Conservation (phyloP, 1,140 invertebrate genomes). For the Atta texana region DNA sequence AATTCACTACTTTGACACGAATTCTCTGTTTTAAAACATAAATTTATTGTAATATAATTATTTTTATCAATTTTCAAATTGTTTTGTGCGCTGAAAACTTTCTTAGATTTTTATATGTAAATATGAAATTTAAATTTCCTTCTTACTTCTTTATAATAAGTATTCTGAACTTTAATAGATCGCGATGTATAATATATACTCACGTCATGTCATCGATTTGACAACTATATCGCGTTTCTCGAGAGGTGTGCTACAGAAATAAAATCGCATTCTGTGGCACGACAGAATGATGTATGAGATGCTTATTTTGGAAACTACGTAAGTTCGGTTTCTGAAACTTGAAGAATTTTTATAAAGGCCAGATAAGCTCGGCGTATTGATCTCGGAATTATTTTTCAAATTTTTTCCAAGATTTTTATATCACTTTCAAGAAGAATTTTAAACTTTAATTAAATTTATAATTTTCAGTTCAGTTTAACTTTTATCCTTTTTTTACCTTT, state of each 20-base stretch:
- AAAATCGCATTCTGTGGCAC: background rate
- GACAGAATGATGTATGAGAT: constrained; percentile 37
- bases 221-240: constrained; percentile 25
- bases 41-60: background rate
- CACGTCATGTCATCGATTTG: constrained; percentile 7
- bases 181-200: background rate
- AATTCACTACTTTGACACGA: no score
- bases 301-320: constrained; percentile 33
- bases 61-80: background rate
- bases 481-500: background rate
- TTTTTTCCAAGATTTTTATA: background rate
- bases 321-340: background rate
- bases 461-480: background rate
- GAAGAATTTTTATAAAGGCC: background rate
- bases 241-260: constrained; percentile 18
- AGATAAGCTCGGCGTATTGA: background rate
- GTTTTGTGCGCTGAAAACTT: background rate
- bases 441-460: constrained; percentile 14
- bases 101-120: background rate
- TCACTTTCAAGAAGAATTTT: background rate
- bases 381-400: background rate
- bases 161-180: constrained; percentile 5
- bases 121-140: background rate
- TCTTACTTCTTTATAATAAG: background rate
- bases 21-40: no score